Evolutionary conservation across 2,113 vertebrate genomes (phyloP), one percentile per base, ranked within the genome.

Genomic region (Fulmarus glacialis): DNA sequence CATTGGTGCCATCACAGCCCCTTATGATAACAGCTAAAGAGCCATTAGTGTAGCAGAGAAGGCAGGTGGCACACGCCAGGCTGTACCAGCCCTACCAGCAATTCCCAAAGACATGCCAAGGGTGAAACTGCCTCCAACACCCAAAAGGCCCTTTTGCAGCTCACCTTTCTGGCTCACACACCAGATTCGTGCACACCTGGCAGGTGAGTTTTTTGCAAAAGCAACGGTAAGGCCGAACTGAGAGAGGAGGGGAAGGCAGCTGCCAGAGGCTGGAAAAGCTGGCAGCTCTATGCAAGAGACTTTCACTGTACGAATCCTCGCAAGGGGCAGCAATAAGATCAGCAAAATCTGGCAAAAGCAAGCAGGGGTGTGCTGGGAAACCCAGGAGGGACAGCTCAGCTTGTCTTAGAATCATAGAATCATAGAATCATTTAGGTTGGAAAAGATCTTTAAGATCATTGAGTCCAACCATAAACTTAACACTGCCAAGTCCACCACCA

Each of bases 241-340:
- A 48, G 55, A 62, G 38, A 55, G 47, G 7, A 78, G 29, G 22
- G 14, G 53, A 75, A 64, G n/a, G 50, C 0, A 0, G 47, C 36
- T 90, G 62, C 55, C 36, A 47, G 34, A 16, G 34, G 42, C 75
- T 71, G 38, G 60, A 71, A 81, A 78, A 82, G 52, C 53, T 58
- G 43, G 38, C 5, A 3, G 80, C 48, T 90, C 72, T 52, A 45
- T 4, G 4, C 47, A 45, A 56, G 12, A 81, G 75, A 64, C 21
- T 75, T 92, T 6, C 0, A 0, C 66, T 59, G 17, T 29, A 60
- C 3, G 0, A 58, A 78, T 79, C 36, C 27, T 72, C 17, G 0
- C 40, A 73, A 86, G 22, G 22, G 11, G 15, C 72, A 89, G 67
- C 56, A 84, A 6, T 53, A 89, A 74, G 24, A 64, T 47, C 43